phyloP scores from a whole-genome alignment of 2,888 invertebrate genomes.

The Heteromyza rotundicornis region DNA sequence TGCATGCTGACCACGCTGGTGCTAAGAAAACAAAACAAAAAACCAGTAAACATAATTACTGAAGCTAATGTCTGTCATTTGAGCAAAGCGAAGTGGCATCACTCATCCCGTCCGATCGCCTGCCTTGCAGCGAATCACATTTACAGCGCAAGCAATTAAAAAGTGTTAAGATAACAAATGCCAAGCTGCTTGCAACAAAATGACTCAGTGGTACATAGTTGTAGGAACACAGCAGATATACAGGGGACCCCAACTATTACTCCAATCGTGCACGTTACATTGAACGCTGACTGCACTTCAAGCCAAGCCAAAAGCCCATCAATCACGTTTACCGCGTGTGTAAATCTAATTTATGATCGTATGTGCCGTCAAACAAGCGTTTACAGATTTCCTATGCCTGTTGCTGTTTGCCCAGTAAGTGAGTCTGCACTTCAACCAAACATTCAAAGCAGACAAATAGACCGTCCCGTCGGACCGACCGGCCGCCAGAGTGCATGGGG shows the following conservation, averaged over 20 bases:
- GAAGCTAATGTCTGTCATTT: background rate
- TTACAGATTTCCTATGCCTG: constrained; percentile 9
- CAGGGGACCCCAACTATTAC: constrained; percentile 7
- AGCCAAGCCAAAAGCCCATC: constrained; percentile 43
- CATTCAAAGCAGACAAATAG: no score
- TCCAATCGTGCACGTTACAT: constrained; percentile 37
- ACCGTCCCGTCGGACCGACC: no score
- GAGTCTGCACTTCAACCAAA: no score
- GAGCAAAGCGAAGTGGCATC: background rate
- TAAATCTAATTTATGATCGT: constrained; percentile 41
- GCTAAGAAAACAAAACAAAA: no score
- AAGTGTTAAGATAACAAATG: constrained; percentile 40
- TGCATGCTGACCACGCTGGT: no score
- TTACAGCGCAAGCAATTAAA: constrained; percentile 36
- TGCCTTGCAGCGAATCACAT: constrained; percentile 9
- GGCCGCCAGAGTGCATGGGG: no score
- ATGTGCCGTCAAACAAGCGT: constrained; percentile 8
- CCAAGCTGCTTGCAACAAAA: constrained; percentile 32
- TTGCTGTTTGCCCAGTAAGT: background rate
- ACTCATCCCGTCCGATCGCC: background rate
- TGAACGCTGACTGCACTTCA: no score
- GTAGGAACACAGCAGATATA: no score
- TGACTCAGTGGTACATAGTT: constrained; percentile 45
- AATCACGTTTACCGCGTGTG: constrained; percentile 40
- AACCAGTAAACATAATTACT: no score